Base-by-base conservation (phyloP, 92 coral and sea anemone genomes). In the Desmophyllum pertusum region DNA sequence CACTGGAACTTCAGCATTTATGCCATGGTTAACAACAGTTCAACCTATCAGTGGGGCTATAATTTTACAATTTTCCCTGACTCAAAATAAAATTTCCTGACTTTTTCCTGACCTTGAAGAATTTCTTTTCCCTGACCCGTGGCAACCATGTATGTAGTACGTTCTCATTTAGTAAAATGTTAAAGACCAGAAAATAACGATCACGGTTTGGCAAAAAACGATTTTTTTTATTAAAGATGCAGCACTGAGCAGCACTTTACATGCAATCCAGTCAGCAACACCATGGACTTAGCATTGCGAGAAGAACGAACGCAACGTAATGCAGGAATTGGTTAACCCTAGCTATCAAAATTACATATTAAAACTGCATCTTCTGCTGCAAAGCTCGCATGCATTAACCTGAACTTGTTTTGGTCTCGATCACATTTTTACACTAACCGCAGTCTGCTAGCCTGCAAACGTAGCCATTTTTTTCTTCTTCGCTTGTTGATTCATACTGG, bases 141-240 rank as follows among this genome's bases (percentile, higher is more conserved):
- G 50, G 7, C 50, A 43, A 43, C 2, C 50, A 0, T 43, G 50
- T 43, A 43, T 43, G 50, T 14, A 43, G 7, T 43, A 6, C 9
- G 1, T 43, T 14, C 7, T 7, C 7, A 14, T 43, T 43, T 43
- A 14, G 50, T 7, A 43, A 43, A 43, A 10, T 14, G 9, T 43
- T 46, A 1, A 0, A 6, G 5, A 15, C 31, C 6, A 57, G 64
- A 57, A 57, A 57, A 9, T 25, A 8, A n/a, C 15, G 64, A 31
- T 3, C 41, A 66, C 15, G 17, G 25, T 36, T 31, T 31, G 43
- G 64, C 55, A 53, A 48, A 78, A 53, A 65, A 65, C n/a, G 42
- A 66, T 66, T 80, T 80, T 80, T 66, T 80, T 80, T n/a, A n/a
- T n/a, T n/a, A n/a, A 10, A 67, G 64, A 80, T 65, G 76, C 75